Percentiles rank a stretch among this genome's conserved stretches.
These are phyloP conservation scores for Brevipalpus yothersi DNA, from an alignment of 1,140 invertebrate genomes.

Conservation along the genomic window DNA sequence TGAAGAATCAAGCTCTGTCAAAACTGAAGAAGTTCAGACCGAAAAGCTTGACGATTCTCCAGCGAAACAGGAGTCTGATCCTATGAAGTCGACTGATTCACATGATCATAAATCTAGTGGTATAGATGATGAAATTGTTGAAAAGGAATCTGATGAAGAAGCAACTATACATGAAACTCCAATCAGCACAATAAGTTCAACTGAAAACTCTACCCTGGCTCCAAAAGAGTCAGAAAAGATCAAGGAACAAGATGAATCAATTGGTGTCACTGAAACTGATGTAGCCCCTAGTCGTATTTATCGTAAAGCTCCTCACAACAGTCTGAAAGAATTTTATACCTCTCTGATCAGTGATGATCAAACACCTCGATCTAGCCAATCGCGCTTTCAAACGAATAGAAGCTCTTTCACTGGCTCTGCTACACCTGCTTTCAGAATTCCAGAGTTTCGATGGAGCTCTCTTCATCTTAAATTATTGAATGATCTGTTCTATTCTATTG, in stretches of 20 bases:
- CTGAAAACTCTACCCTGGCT: conserved; percentile 8
- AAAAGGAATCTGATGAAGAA: conserved; percentile 3
- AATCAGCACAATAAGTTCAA: conserved; percentile 20
- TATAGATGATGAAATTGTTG: background rate
- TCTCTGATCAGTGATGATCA: conserved; percentile 26
- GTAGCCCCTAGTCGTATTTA: conserved; percentile 16
- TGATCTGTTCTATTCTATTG: conserved; percentile 85
- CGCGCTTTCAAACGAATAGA: background rate
- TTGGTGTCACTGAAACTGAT: background rate
- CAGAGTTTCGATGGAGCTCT: conserved; percentile 97
- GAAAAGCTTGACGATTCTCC: background rate
- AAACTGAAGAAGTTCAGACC: background rate
- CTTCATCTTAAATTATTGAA: conserved; percentile 89
- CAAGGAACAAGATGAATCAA: conserved; percentile 15
- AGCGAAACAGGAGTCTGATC: background rate
- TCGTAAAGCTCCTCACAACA: background rate
- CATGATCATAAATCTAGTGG: background rate
- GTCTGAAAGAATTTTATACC: background rate
- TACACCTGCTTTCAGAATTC: conserved; percentile 87
- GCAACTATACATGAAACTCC: conserved; percentile 5
- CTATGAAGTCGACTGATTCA: background rate
- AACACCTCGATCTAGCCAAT: conserved; percentile 7
- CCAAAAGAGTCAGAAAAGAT: conserved; percentile 8
- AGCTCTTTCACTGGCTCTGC: conserved; percentile 30
- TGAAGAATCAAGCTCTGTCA: background rate